phyloP scores from a whole-genome alignment of 1,140 invertebrate genomes.

The Aphis craccivora region DNA sequence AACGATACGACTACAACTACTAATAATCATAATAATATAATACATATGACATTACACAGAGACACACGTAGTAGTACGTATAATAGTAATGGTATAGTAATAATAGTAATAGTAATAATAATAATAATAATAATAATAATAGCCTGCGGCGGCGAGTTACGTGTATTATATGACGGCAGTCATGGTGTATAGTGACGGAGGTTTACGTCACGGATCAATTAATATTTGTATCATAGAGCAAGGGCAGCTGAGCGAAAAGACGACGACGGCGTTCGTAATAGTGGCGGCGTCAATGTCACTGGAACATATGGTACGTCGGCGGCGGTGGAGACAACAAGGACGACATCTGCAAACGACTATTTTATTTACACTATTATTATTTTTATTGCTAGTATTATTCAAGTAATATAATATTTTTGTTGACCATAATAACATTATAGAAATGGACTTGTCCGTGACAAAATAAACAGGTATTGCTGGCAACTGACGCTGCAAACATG shows the following conservation, averaged over 20 bases:
- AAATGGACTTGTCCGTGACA: neutral
- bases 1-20: neutral
- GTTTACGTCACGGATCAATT: slow-evolving; percentile 39
- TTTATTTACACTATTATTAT: slow-evolving; percentile 5
- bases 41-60: neutral
- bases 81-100: neutral
- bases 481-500: neutral
- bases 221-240: slow-evolving; percentile 24
- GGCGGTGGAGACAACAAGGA: neutral
- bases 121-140: slow-evolving; percentile 12
- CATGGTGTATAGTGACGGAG: neutral
- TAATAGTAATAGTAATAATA: neutral
- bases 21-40: slow-evolving; percentile 16
- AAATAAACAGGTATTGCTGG: neutral
- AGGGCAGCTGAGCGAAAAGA: slow-evolving; percentile 35
- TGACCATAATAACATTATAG: neutral
- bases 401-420: neutral
- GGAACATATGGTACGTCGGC: slow-evolving; percentile 31
- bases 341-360: slow-evolving; percentile 20
- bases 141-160: neutral
- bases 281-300: slow-evolving; percentile 41
- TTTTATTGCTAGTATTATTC: neutral
- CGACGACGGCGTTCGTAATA: neutral
- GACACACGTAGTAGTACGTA: neutral
- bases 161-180: neutral